Base-by-base conservation (phyloP, 2,113 vertebrate genomes). In the Probosciger aterrimus region DNA sequence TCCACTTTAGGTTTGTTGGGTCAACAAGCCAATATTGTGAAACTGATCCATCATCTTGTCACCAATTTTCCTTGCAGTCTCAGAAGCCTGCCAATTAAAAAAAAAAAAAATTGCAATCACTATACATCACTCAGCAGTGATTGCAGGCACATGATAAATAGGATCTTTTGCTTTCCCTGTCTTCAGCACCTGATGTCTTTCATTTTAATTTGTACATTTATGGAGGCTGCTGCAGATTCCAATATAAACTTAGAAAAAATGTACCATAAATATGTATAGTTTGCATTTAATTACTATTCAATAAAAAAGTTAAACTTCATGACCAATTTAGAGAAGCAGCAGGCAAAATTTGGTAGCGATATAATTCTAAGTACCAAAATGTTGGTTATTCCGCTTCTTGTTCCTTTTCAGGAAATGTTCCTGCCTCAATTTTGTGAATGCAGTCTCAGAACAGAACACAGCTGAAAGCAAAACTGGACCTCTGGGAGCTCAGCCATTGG, bases 31-130 rank as follows among this genome's bases (percentile, higher is more conserved):
- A 98, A 98, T 98, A 98, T 93, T 94, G 97, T 98, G 97, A 98
- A 98, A 98, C 97, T 94, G 97, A 99, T 99, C 98, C 97, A 99
- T 99, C 99, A 99, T 98, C 95, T 97, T 99, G 99, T 99, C 99
- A 98, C 96, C 94, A 97, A 97, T 98, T 98, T 98, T 98, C 96
- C 70, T 82, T 97, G 92, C 91, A 96, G 94, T 92, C 90, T 84
- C 83, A 91, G 92, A 97, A 97, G 96, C 95, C 97, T 98, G 97
- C 94, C 98, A 98, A 98, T 98, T 98, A 98, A 98, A 97, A 92
- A 81, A 73, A 97, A 92, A 49, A 49, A 73, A 94, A 95, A 94
- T 49, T 65, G 88, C 94, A 97, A 97, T 98, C 96, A 95, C 96
- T 96, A 96, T 96, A 93, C 90, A 98, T 97, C 96, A 96, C 97